Conservation (phyloP, 2,113 vertebrate genomes). For the Ameiurus melas region DNA sequence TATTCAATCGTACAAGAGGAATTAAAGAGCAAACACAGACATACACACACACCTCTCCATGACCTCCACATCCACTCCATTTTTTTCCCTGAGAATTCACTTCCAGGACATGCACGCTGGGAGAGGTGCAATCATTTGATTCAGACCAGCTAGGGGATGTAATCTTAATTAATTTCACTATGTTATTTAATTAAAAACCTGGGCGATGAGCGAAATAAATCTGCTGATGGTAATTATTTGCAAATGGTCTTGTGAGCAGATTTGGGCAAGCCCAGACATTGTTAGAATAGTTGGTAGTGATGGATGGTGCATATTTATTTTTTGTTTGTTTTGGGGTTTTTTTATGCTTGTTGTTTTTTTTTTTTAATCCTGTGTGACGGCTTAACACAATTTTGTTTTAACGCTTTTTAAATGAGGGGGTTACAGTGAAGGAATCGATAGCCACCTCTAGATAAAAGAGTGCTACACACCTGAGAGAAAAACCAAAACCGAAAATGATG, state of each 20-base stretch:
- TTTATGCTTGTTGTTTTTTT: neutral
- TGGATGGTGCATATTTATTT: slow-evolving; percentile 5
- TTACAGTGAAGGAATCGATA: slow-evolving; percentile 20
- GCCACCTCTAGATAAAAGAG: slow-evolving; percentile 22
- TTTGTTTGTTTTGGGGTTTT: neutral
- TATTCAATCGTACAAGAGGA: slow-evolving; percentile 34
- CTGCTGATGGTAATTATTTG: slow-evolving; percentile 65
- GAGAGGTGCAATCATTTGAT: slow-evolving; percentile 66
- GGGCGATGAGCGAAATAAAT: slow-evolving; percentile 63
- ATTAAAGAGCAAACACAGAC: slow-evolving; percentile 50
- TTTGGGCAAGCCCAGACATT: slow-evolving; percentile 51
- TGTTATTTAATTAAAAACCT: slow-evolving; percentile 74
- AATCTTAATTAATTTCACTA: slow-evolving; percentile 70
- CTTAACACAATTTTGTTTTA: slow-evolving; percentile 47
- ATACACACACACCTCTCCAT: slow-evolving; percentile 31
- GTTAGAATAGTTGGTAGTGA: slow-evolving; percentile 39
- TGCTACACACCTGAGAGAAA: neutral
- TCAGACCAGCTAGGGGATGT: slow-evolving; percentile 60
- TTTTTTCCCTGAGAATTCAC: slow-evolving; percentile 45
- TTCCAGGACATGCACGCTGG: slow-evolving; percentile 58
- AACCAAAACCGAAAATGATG: neutral
- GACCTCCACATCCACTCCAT: slow-evolving; percentile 43
- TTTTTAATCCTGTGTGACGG: slow-evolving; percentile 24
- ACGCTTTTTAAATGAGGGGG: slow-evolving; percentile 16
- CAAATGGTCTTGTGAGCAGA: slow-evolving; percentile 59